These are phyloP conservation scores for Dreissena rostriformis DNA, from an alignment of 1,140 invertebrate species.

Conservation along the genomic window DNA sequence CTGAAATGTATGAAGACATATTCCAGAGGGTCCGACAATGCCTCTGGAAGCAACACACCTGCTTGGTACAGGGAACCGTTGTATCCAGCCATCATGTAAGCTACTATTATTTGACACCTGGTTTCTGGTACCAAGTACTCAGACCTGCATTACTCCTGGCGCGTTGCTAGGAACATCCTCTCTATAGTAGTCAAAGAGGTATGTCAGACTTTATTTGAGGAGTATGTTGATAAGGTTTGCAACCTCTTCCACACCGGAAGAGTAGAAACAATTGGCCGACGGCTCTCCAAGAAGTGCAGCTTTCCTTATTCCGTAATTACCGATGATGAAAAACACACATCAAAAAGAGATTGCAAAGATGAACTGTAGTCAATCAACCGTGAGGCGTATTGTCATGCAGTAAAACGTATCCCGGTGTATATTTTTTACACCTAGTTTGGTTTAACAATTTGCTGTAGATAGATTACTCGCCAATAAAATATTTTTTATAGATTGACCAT, in stretches of 20 bases:
- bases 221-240: background rate
- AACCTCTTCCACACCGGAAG: background rate
- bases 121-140: slow-evolving; percentile 43
- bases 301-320: background rate
- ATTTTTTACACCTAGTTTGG: too few relatives aligned
- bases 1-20: background rate
- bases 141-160: slow-evolving; percentile 19
- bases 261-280: background rate
- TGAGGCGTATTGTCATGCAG: too few relatives aligned
- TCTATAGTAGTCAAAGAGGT: background rate
- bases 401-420: too few relatives aligned
- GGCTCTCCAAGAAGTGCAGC: background rate
- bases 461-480: too few relatives aligned
- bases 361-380: too few relatives aligned
- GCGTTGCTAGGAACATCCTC: background rate
- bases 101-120: slow-evolving; percentile 35
- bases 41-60: background rate
- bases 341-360: too few relatives aligned
- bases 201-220: background rate
- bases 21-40: background rate
- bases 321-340: background rate
- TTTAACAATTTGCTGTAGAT: too few relatives aligned
- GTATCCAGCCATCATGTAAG: slow-evolving; percentile 37
- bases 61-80: slow-evolving; percentile 30
- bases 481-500: too few relatives aligned